Conservation (phyloP, 2,888 invertebrate genomes). For the Stenolophus ochropezus region DNA sequence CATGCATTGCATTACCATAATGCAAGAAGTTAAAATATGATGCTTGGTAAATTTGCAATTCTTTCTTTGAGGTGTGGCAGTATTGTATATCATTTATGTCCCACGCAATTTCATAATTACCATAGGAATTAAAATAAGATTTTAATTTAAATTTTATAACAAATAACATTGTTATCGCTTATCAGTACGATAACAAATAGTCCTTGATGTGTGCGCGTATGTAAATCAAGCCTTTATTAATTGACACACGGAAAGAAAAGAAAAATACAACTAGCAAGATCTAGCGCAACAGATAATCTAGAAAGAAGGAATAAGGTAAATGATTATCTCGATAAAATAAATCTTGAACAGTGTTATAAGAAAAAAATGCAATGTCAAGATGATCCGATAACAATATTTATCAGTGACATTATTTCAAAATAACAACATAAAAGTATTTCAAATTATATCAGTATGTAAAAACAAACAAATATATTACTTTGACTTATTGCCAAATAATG, state of each 20-base stretch:
- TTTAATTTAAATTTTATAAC: conserved; percentile 35
- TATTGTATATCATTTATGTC: neutral
- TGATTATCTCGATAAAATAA: neutral
- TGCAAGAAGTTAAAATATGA: neutral
- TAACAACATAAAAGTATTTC: too few species aligned
- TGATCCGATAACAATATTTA: too few species aligned
- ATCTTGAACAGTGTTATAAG: neutral
- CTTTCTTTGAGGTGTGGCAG: conserved; percentile 1
- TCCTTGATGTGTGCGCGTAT: conserved; percentile 12
- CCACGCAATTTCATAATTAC: conserved; percentile 23
- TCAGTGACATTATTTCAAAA: too few species aligned
- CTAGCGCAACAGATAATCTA: conserved; percentile 40
- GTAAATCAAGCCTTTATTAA: conserved; percentile 33
- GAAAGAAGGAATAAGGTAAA: conserved; percentile 1
- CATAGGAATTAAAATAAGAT: conserved; percentile 21
- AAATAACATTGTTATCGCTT: conserved; percentile 25
- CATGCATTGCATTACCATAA: neutral
- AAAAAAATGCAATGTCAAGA: too few species aligned
- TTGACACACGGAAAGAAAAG: conserved; percentile 40
- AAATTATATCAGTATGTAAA: too few species aligned
- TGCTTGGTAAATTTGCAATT: neutral
- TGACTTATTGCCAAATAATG: too few species aligned
- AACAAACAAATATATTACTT: too few species aligned
- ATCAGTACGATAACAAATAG: conserved; percentile 14
- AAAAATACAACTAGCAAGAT: conserved; percentile 25